Base-by-base conservation (phyloP, 1,140 invertebrate species). In the Cecropterus lyciades region DNA sequence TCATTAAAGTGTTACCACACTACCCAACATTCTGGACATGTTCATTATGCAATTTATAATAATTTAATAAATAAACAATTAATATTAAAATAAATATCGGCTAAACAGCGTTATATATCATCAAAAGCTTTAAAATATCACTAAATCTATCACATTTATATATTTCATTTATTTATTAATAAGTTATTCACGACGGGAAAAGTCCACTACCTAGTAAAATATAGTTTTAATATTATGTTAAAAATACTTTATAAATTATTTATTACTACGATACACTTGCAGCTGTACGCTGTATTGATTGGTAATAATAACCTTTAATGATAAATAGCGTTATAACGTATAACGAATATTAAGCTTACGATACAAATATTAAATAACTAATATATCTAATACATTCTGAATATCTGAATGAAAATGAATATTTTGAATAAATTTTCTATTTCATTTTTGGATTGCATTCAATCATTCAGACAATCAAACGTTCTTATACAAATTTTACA, bases 241-340 rank as follows among this genome's bases (percentile, higher is more conserved):
- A 37, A 20, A 45, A 72, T 76, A 79, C 72, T 70, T 75, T 81
- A 80, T 74, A 83, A 68, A 77, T 57, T 62, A 67, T 72, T 85
- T 85, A 85, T 85, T 85, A 85, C 81, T 85, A 84, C 43, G 62
- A 82, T 84, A 85, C 83, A 85, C 83, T 75, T 77, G 72, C 55
- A 79, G 80, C 80, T 71, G 68, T 45, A 40, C 63, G 82, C 80
- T 72, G 45, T 27, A 51, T 51, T 27, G 6, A n/a, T n/a, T n/a
- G 37, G 20, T 51, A 27, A 27, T 27, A 4, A 33, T 33, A 33
- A 33, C 30, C 3, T 7, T 33, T 33, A 33, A 33, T 33, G 9
- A 10, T 33, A 33, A 33, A 33, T 33, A 33, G 9, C 30, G 30
- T 33, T 33, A 10, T 67, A 24, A 48, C 43, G 30, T 55, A 59